Percentiles rank a stretch among this genome's conserved stretches.
These are phyloP conservation scores for Poeciliopsis gracilis DNA, from an alignment of 2,797 vertebrate species.

Conservation along the genomic window DNA sequence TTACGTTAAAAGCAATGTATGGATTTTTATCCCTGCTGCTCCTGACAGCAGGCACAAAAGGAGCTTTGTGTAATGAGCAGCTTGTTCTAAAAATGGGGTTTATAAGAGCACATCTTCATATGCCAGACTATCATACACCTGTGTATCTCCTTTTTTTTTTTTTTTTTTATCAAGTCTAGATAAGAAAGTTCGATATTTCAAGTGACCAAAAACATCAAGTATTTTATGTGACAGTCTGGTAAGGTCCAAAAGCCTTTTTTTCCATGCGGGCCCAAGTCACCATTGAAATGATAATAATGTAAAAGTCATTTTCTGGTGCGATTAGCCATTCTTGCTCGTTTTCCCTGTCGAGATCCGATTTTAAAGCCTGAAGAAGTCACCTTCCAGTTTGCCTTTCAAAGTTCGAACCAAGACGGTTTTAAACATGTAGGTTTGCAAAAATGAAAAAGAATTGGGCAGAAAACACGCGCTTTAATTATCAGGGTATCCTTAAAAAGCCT, in stretches of 20 bases:
- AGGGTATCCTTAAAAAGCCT: too few species aligned
- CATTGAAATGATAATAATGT: background rate
- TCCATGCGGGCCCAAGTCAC: background rate
- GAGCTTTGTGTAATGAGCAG: background rate
- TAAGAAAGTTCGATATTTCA: background rate
- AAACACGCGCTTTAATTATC: background rate
- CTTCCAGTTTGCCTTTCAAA: background rate
- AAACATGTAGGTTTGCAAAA: background rate
- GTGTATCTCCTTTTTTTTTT: constrained; percentile 9
- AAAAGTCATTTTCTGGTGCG: background rate
- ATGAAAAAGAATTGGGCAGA: background rate
- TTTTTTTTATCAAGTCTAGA: constrained; percentile 13
- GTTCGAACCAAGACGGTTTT: background rate
- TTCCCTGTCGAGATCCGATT: background rate
- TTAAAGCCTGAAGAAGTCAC: background rate
- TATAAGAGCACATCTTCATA: constrained; percentile 14
- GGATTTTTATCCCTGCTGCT: constrained; percentile 4
- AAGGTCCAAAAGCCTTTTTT: background rate
- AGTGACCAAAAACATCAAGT: background rate
- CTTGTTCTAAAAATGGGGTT: constrained; percentile 24
- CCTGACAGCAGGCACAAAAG: background rate
- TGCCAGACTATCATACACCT: constrained; percentile 29
- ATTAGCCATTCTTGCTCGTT: background rate
- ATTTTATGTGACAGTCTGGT: background rate
- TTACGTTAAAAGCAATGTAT: constrained; percentile 28